phyloP scores from a whole-genome alignment of 1,140 invertebrate genomes.

The Drosophila hydei region DNA sequence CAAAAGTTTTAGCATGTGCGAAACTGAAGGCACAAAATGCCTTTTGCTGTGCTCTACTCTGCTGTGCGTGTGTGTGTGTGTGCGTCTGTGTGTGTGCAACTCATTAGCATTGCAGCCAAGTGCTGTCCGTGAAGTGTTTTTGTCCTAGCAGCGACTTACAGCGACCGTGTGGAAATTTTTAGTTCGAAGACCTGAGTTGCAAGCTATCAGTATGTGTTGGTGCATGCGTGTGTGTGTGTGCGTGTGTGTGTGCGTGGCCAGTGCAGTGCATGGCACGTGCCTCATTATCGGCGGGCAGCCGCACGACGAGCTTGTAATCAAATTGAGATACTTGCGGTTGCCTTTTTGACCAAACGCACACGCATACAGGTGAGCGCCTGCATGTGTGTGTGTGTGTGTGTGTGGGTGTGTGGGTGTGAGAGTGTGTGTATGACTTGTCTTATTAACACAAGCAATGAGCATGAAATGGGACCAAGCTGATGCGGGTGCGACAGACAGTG shows the following conservation, averaged over 20 bases:
- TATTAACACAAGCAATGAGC: constrained; percentile 56
- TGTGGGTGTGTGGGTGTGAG: constrained; percentile 1
- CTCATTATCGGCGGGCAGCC: constrained; percentile 64
- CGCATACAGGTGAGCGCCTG: neutral
- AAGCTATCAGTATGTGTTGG: constrained; percentile 6
- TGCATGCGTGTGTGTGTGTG: neutral
- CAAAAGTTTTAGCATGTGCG: constrained; percentile 52
- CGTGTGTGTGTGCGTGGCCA: neutral
- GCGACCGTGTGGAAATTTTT: constrained; percentile 34
- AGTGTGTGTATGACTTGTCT: constrained; percentile 11
- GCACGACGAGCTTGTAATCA: constrained; percentile 71
- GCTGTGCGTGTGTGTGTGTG: constrained; percentile 16
- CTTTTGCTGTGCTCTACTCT: constrained; percentile 55
- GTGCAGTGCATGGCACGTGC: constrained; percentile 18
- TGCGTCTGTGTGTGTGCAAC: constrained; percentile 23
- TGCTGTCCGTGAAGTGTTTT: constrained; percentile 64
- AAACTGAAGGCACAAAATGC: constrained; percentile 23
- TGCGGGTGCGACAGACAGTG: constrained; percentile 29
- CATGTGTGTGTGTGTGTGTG: neutral
- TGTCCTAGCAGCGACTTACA: constrained; percentile 53
- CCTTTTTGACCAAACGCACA: constrained; percentile 34
- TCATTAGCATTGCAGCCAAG: constrained; percentile 68
- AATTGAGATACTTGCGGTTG: constrained; percentile 71
- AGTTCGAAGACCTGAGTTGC: constrained; percentile 50
- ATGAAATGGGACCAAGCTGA: constrained; percentile 39